Base-by-base conservation (phyloP, 2,888 invertebrate genomes). In the Drosophila helvetica region DNA sequence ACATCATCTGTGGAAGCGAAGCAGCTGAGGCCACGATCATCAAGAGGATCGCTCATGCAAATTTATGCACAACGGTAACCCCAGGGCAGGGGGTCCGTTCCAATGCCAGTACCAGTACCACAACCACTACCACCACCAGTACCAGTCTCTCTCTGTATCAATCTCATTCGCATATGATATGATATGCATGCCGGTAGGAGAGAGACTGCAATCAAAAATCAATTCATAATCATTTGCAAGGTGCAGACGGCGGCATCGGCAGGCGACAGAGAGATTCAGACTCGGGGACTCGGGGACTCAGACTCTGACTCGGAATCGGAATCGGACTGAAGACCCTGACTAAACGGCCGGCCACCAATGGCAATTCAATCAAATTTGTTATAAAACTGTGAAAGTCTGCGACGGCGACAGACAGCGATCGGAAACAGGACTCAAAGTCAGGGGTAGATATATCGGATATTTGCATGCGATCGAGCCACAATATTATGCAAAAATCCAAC, bases 221-320 rank as follows among this genome's bases (percentile, higher is more conserved):
- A 90, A 90, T 90, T 90, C 90, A 90, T 91, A 91, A 91, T 80
- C 90, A 90, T 90, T 90, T 90, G 90, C 90, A 90, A 87, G 86
- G 80, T 87, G 86, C 82, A 82, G 83, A 82, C 82, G 65, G 53
- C 58, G 66, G 56, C 80, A 33, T 33, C 33, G 48, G 15, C 38
- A 60, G 57, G 57, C 65, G 78, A 57, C 69, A 63, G 64, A 51
- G 60, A 30, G 27, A 19, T 10, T 50, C 43, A 46, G 46, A 57
- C 15, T 38, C 15, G n/a, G n/a, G n/a, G n/a, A n/a, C n/a, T n/a
- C n/a, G n/a, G n/a, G n/a, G 12, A 12, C 19, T 38, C 43, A 7
- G 18, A 25, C 3, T 30, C 8, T 19, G 15, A 12, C n/a, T 4
- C 27, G 17, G 17, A 42, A 25, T 1, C 2, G 10, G 3, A 30